A percentile compares a stretch with the other conserved stretches of the same genome.
These are phyloP conservation scores for Montipora sp. DNA, from an alignment of 64 coral and sea anemone species.

Conservation along the genomic window DNA sequence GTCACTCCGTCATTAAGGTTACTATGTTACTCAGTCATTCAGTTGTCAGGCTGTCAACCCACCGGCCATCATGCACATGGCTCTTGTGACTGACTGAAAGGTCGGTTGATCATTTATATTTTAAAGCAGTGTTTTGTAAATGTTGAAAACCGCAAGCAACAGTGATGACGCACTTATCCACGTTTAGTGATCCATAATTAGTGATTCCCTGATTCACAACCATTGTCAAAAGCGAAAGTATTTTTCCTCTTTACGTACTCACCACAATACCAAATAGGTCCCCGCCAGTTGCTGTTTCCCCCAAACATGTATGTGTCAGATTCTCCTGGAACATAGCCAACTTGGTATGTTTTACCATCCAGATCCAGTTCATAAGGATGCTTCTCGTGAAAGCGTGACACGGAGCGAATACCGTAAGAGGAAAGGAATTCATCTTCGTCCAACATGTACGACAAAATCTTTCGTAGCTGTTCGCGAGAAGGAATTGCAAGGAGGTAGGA, in stretches of 20 bases:
- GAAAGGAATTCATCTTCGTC: constrained; percentile 88
- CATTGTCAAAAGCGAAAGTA: too few species aligned
- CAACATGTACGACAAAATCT: constrained; percentile 66
- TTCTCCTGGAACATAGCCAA: constrained; percentile 88
- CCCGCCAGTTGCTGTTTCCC: constrained; percentile 97
- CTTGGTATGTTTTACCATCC: constrained; percentile 55
- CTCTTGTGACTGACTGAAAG: neutral
- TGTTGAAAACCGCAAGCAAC: too few species aligned
- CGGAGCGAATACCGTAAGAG: constrained; percentile 83
- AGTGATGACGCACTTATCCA: too few species aligned
- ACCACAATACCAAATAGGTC: constrained; percentile 90
- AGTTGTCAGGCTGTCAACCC: neutral
- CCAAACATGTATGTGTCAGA: constrained; percentile 86
- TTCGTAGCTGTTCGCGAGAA: constrained; percentile 60
- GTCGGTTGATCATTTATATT: neutral
- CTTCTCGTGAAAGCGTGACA: constrained; percentile 85
- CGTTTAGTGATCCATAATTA: too few species aligned
- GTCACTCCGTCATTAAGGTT: too few species aligned
- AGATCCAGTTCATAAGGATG: constrained; percentile 69
- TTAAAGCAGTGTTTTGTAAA: too few species aligned
- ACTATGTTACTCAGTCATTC: neutral
- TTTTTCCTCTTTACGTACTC: constrained; percentile 25
- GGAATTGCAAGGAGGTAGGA: constrained; percentile 84
- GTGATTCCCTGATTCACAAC: too few species aligned
- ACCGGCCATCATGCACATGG: too few species aligned